Evolutionary conservation across 2,113 vertebrate genomes (phyloP), one percentile per base, ranked within the genome.

Genomic region (Rhinolophus ferrumequinum): DNA sequence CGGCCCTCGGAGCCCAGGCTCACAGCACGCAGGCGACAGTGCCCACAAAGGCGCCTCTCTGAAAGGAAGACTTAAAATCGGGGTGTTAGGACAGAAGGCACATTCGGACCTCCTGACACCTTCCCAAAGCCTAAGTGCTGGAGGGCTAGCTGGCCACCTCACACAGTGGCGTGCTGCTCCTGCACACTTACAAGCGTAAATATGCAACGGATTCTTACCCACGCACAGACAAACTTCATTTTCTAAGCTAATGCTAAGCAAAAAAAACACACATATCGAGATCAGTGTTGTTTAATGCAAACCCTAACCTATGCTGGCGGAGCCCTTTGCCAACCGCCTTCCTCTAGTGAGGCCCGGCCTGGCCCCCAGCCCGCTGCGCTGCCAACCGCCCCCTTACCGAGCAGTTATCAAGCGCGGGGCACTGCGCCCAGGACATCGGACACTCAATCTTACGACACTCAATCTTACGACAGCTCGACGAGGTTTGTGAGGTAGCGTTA

Each of bases 371-470:
- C 26, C 2, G 0, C 52, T 30, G 1, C 56, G 21, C 6, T 1
- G n/a, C 47, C 38, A 50, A 35, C 0, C 19, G 33, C 6, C 28
- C 60, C 33, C 79, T 56, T 3, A 13, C 24, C 6, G 14, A 82
- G 60, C 62, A 69, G 21, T 21, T 26, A 14, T 0, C 2, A 19
- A 18, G 22, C 9, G 6, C 1, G 0, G 22, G 4, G 24, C 33
- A 64, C 24, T 14, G 30, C 1, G 21, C 47, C 15, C 10, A 33
- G 22, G 19, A 67, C n/a, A 30, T 8, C 3, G 28, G 35, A 6
- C 14, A 10, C 22, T 64, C 38, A 13, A 24, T 12, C 79, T 26
- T 13, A 8, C 0, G n/a, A 72, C n/a, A 30, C 22, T 64, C 38
- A 13, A 24, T 12, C 79, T 26, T 13, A 8, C 0, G n/a, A 72